Conservation (phyloP, 2,888 invertebrate genomes). For the Strigamia crassipes region DNA sequence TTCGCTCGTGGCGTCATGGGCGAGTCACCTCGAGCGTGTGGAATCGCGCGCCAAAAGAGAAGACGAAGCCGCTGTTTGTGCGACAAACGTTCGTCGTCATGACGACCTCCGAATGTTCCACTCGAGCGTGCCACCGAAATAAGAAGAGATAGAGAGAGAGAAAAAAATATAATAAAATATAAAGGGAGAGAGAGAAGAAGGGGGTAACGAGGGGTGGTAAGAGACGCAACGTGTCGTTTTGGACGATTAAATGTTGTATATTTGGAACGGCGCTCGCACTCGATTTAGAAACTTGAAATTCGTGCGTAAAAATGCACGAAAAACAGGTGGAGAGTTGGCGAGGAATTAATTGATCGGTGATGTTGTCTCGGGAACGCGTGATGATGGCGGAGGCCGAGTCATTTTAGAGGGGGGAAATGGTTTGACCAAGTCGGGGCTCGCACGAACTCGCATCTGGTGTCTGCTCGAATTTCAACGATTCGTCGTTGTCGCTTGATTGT, state of each 20-base stretch:
- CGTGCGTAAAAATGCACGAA: not conserved
- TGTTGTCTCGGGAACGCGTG: constrained; percentile 12
- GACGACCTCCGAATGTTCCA: constrained; percentile 29
- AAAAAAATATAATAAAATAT: not conserved
- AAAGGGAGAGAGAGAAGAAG: not conserved
- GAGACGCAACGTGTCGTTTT: constrained; percentile 18
- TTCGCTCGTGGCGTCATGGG: constrained; percentile 42
- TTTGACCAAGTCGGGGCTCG: not conserved
- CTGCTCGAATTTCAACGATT: constrained; percentile 28
- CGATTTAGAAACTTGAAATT: not conserved
- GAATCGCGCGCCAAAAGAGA: constrained; percentile 42
- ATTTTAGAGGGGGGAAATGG: constrained; percentile 18
- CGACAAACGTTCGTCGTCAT: constrained; percentile 42
- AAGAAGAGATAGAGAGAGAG: not conserved
- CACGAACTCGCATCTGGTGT: constrained; percentile 6
- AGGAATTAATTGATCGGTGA: constrained; percentile 20
- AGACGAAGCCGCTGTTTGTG: constrained; percentile 42
- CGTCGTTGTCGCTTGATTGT: constrained; percentile 10
- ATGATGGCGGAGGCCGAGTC: constrained; percentile 37
- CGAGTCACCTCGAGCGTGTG: constrained; percentile 42
- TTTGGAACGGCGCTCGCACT: constrained; percentile 12
- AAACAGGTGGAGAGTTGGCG: not conserved
- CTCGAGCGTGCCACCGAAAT: constrained; percentile 25
- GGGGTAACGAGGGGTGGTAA: not conserved
- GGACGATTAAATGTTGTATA: constrained; percentile 18